Conservation (phyloP, 2,113 vertebrate genomes). For the Circaetus gallicus region DNA sequence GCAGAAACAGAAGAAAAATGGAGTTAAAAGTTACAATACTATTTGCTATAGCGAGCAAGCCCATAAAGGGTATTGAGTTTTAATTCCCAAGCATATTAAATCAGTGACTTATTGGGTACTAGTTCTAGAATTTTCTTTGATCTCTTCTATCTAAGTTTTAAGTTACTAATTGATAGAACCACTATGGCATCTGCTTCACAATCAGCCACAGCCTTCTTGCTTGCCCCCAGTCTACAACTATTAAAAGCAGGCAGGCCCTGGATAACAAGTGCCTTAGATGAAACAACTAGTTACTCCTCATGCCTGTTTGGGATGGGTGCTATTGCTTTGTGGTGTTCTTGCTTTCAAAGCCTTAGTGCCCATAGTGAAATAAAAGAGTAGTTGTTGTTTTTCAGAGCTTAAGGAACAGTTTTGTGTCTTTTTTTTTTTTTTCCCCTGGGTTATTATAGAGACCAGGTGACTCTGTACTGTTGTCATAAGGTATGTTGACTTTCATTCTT, state of each 20-base stretch:
- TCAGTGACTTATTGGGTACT: neutral
- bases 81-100: neutral
- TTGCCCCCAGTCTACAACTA: neutral
- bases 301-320: too few species aligned
- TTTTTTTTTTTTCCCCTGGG: too few species aligned
- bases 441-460: too few species aligned
- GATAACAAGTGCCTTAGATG: too few species aligned
- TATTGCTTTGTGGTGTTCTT: too few species aligned
- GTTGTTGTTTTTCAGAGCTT: too few species aligned
- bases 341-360: too few species aligned
- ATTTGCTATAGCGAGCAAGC: neutral
- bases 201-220: neutral
- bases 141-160: neutral
- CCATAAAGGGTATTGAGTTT: neutral
- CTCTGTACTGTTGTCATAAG: too few species aligned
- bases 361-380: too few species aligned
- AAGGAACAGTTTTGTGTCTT: too few species aligned
- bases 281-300: too few species aligned
- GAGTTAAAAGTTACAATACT: neutral
- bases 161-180: neutral
- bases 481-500: too few species aligned
- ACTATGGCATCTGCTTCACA: neutral
- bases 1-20: neutral
- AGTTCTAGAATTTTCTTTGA: neutral
- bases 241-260: neutral